phyloP scores from a whole-genome alignment of 2,888 invertebrate genomes.

The Yponomeuta cagnagella region DNA sequence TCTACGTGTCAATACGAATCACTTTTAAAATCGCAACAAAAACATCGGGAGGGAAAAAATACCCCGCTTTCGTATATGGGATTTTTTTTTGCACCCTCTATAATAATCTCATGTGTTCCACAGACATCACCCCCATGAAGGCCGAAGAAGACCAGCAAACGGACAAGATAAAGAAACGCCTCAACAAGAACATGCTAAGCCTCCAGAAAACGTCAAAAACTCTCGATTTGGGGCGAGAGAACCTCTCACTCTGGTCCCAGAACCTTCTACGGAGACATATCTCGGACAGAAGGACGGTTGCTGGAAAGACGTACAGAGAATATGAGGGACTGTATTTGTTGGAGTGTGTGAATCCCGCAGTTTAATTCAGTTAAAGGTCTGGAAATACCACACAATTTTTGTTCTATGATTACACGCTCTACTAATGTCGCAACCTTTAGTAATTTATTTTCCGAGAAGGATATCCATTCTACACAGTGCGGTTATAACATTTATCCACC shows the following conservation, averaged over 20 bases:
- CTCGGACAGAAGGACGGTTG: conserved; percentile 37
- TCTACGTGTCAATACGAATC: too few relatives aligned
- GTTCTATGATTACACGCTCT: too few relatives aligned
- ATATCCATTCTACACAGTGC: too few relatives aligned
- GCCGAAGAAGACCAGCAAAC: conserved; percentile 38
- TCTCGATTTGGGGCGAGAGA: conserved; percentile 40
- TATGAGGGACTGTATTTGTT: conserved; percentile 42
- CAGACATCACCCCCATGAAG: conserved; percentile 43
- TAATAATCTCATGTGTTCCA: conserved; percentile 9
- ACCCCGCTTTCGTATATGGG: not conserved
- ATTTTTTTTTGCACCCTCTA: not conserved
- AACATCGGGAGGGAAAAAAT: not conserved
- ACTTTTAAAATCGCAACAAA: too few relatives aligned
- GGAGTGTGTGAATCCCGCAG: conserved; percentile 30
- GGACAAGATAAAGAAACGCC: conserved; percentile 54
- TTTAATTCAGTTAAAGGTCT: not conserved
- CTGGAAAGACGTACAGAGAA: conserved; percentile 45
- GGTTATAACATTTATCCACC: too few relatives aligned
- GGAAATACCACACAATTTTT: too few relatives aligned
- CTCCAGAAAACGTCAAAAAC: conserved; percentile 45
- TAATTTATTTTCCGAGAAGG: too few relatives aligned
- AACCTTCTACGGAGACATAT: conserved; percentile 43
- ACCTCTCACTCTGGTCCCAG: conserved; percentile 46
- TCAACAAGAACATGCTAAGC: conserved; percentile 41
- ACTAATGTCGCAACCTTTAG: too few relatives aligned